Evolutionary conservation across 1,140 invertebrate species (phyloP).

Genomic region (Cyclina sinensis): DNA sequence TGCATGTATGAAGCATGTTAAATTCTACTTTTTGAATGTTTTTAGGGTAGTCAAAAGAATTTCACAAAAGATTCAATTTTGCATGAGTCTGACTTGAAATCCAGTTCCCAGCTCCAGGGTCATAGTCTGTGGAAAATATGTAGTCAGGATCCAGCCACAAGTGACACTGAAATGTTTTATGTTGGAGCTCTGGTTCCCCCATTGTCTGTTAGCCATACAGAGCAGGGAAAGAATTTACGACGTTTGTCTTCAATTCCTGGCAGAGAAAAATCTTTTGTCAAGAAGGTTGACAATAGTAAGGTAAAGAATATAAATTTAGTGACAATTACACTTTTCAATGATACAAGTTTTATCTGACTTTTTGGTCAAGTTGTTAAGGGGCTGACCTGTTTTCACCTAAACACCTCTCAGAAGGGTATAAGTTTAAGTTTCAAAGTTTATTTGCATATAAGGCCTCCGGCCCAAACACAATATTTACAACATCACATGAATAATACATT

Average conservation of each 20-base stretch:
- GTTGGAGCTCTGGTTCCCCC: slow-evolving; percentile 78
- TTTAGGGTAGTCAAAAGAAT: not conserved
- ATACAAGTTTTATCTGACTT: too few relatives aligned
- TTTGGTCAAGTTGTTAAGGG: too few relatives aligned
- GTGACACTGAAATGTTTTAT: slow-evolving; percentile 67
- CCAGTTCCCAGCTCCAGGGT: not conserved
- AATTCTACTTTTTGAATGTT: too few relatives aligned
- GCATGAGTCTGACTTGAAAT: not conserved
- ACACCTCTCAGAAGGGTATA: too few relatives aligned
- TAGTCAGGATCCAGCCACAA: not conserved
- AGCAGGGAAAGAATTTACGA: slow-evolving; percentile 73
- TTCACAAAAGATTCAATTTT: not conserved
- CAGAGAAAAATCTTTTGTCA: slow-evolving; percentile 61
- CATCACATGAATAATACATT: too few relatives aligned
- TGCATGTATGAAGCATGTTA: too few relatives aligned
- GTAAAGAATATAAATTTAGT: too few relatives aligned
- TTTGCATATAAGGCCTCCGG: too few relatives aligned
- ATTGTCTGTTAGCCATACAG: slow-evolving; percentile 65
- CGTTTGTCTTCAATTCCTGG: slow-evolving; percentile 77
- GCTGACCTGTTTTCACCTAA: too few relatives aligned
- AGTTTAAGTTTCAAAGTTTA: too few relatives aligned
- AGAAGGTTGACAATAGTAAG: not conserved
- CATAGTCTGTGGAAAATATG: not conserved
- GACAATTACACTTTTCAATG: too few relatives aligned
- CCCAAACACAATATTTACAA: too few relatives aligned